Conservation (phyloP, 2,888 invertebrate genomes). For the Leucozona laternaria region DNA sequence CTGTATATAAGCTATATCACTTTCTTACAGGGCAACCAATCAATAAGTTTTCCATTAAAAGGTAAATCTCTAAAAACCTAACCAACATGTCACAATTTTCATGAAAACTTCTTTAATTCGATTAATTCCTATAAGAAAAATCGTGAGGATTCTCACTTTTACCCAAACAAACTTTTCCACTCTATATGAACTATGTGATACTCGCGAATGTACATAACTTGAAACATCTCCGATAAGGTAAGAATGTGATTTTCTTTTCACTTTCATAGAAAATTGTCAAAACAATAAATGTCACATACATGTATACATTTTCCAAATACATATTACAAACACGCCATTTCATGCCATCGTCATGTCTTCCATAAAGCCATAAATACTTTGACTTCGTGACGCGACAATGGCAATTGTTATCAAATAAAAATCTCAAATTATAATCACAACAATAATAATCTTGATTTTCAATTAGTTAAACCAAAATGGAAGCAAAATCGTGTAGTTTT, state of each 20-base stretch:
- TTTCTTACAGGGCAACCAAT: no score
- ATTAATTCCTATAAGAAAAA: background rate
- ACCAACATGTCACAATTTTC: background rate
- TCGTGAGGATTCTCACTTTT: slow-evolving; percentile 8
- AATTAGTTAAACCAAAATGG: slow-evolving; percentile 21
- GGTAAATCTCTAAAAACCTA: background rate
- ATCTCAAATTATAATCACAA: slow-evolving; percentile 13
- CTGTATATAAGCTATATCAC: no score
- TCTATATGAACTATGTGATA: background rate
- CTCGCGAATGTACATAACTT: background rate
- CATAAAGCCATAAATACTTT: background rate
- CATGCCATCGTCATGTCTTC: background rate
- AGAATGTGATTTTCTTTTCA: slow-evolving; percentile 51
- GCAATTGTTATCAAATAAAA: slow-evolving; percentile 17
- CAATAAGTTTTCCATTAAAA: background rate
- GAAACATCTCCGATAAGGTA: background rate
- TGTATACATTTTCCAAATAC: slow-evolving; percentile 54
- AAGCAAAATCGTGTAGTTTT: slow-evolving; percentile 24
- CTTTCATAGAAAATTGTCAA: slow-evolving; percentile 56
- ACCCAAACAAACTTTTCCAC: background rate
- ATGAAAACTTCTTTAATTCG: background rate
- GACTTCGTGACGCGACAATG: slow-evolving; percentile 46
- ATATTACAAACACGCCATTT: background rate
- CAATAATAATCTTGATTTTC: slow-evolving; percentile 33
- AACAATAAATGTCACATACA: slow-evolving; percentile 57